Percentiles rank a stretch among this genome's conserved stretches.
phyloP scores from a whole-genome alignment of 2,113 vertebrate genomes.

The Istiophorus platypterus region DNA sequence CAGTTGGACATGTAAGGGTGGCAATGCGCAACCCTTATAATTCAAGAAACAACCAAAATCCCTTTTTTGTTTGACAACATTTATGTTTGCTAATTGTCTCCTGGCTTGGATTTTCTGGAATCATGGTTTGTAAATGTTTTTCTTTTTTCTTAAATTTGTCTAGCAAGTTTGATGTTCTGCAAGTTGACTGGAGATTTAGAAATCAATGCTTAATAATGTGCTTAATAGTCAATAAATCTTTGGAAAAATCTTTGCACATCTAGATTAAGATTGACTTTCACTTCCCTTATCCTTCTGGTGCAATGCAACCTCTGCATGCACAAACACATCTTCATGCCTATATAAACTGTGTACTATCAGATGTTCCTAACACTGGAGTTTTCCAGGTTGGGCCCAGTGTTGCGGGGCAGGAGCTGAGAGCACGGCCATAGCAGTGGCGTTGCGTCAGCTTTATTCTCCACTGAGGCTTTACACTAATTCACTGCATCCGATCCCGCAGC shows the following conservation, averaged over 20 bases:
- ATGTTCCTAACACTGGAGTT: slow-evolving; percentile 44
- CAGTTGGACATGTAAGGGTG: neutral
- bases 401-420: slow-evolving; percentile 60
- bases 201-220: too few relatives aligned
- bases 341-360: neutral
- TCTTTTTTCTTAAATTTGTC: too few relatives aligned
- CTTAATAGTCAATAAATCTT: neutral
- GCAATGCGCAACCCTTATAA: too few relatives aligned
- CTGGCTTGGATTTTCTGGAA: too few relatives aligned
- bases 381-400: slow-evolving; percentile 50
- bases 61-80: neutral
- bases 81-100: neutral
- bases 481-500: slow-evolving; percentile 76
- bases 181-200: too few relatives aligned
- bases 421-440: slow-evolving; percentile 57
- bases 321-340: slow-evolving; percentile 1
- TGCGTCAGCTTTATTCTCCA: slow-evolving; percentile 77
- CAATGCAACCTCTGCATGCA: neutral
- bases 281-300: neutral
- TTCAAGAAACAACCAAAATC: neutral
- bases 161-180: too few relatives aligned
- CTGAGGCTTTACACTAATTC: slow-evolving; percentile 81
- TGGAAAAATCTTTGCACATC: neutral
- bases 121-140: too few relatives aligned
- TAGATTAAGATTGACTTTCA: neutral